A percentile compares a stretch with the other conserved stretches of the same genome.
These are phyloP conservation scores for Dicaeum eximium DNA, from an alignment of 2,113 vertebrate species.

Conservation along the genomic window DNA sequence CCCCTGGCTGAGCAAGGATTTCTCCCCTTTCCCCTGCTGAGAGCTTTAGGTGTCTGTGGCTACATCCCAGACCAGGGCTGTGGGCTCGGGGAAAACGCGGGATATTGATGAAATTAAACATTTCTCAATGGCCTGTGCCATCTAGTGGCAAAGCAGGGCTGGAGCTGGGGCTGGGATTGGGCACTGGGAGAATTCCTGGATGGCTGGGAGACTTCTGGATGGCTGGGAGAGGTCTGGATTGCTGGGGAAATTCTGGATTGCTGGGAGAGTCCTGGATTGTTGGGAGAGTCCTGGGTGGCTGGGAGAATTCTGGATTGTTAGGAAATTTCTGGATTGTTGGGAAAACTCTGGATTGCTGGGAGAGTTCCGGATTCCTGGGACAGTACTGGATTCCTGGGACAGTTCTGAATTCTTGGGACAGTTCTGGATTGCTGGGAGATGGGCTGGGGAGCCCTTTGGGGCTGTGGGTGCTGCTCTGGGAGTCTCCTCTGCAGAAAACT, in stretches of 20 bases:
- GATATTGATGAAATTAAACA: neutral
- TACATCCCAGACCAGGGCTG: fast-evolving
- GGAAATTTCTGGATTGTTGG: fast-evolving
- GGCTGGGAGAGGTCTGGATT: too few relatives aligned
- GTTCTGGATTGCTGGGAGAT: neutral
- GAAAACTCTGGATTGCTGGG: fast-evolving
- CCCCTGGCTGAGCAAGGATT: neutral
- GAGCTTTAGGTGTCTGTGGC: neutral
- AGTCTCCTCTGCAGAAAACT: neutral
- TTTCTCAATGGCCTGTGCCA: conserved; percentile 69
- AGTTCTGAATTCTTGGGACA: fast-evolving
- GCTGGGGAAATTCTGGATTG: fast-evolving
- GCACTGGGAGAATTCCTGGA: fast-evolving
- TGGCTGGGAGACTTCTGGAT: neutral
- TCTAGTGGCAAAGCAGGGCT: conserved; percentile 56
- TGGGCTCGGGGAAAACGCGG: neutral
- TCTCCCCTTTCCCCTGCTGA: neutral
- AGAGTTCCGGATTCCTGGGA: fast-evolving
- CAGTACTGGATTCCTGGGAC: fast-evolving
- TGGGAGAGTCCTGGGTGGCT: fast-evolving
- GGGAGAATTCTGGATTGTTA: too few relatives aligned
- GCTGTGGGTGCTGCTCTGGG: neutral
- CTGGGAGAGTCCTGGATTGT: fast-evolving
- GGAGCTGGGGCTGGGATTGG: neutral
- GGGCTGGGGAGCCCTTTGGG: neutral